phyloP scores from a whole-genome alignment of 2,888 invertebrate species.

The Drepana falcataria region DNA sequence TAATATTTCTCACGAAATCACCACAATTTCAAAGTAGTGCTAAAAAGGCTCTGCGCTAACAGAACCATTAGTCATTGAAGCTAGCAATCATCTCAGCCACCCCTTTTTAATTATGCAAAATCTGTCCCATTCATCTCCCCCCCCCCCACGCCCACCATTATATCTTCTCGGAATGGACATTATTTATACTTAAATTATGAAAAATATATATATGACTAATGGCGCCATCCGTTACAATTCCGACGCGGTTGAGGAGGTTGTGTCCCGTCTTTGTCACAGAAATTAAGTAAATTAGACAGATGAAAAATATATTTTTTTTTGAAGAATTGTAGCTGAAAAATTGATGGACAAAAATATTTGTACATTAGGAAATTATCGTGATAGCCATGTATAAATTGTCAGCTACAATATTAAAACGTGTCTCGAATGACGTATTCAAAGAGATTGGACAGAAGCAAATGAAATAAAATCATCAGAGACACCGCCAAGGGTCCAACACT shows the following conservation, averaged over 20 bases:
- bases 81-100: slow-evolving; percentile 63
- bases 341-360: neutral
- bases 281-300: slow-evolving; percentile 37
- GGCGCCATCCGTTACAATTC: slow-evolving; percentile 58
- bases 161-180: slow-evolving; percentile 48
- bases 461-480: no score
- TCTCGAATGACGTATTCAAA: no score
- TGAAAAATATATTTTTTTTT: slow-evolving; percentile 18
- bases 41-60: slow-evolving; percentile 28
- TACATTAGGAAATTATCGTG: no score
- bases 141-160: slow-evolving; percentile 27
- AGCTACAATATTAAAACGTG: no score
- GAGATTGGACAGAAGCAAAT: no score
- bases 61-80: slow-evolving; percentile 62
- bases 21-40: slow-evolving; percentile 10
- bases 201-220: slow-evolving; percentile 60
- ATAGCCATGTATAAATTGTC: no score
- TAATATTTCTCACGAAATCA: neutral
- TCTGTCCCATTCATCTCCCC: slow-evolving; percentile 61
- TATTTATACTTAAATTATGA: slow-evolving; percentile 66
- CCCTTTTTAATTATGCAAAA: slow-evolving; percentile 76
- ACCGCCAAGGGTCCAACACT: no score
- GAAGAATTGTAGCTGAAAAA: neutral
- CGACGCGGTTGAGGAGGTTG: slow-evolving; percentile 27
- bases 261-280: slow-evolving; percentile 22